Evolutionary conservation across 1,140 invertebrate genomes (phyloP), one percentile per base, ranked within the genome.

Genomic region (Gonatopus flavifemur): DNA sequence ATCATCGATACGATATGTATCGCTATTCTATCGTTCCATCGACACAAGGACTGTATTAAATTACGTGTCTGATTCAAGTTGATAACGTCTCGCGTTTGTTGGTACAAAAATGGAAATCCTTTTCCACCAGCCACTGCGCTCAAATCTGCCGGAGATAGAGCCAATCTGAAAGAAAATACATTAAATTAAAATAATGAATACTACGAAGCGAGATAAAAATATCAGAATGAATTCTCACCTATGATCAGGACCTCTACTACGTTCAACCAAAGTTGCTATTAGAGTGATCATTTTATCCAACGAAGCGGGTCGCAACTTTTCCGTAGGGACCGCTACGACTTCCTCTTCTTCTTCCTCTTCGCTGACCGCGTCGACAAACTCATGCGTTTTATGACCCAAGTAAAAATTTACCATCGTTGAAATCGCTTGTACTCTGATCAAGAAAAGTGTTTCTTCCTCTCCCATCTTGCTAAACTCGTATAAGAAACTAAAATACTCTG

Each of bases 231-330:
- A 43, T 28, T 44, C 37, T 45, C 46, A 70, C 66, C 69, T 77
- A 49, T 86, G 87, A 74, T 88, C 84, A 6, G 87, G 80, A 49
- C 88, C 88, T 13, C 93, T 78, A 20, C 92, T 94, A 46, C 91
- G 87, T 69, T 96, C 94, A 18, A 96, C 91, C 21, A 96, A 80
- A 1, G 88, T 84, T 3, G 91, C 90, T 21, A 95, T 88, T 4
- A 96, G 74, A 6, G 91, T 89, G 37, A 97, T 93, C 94, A 96
- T 96, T 78, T 96, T 96, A 70, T 96, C 94, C n/a, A 96, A 76
- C 0, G 93, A 93, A 1, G 90, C 88, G 0, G 93, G 91, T 57
- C 91, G 84, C 45, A 91, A 85, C 69, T 93, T 93, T 52, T 89
- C 88, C 15, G 85, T 82, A 0, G 85, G 80, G 39, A 84, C 77